Evolutionary conservation across 1,140 invertebrate genomes (phyloP), one percentile per base, ranked within the genome.

Genomic region (Rhynchophorus ferrugineus): DNA sequence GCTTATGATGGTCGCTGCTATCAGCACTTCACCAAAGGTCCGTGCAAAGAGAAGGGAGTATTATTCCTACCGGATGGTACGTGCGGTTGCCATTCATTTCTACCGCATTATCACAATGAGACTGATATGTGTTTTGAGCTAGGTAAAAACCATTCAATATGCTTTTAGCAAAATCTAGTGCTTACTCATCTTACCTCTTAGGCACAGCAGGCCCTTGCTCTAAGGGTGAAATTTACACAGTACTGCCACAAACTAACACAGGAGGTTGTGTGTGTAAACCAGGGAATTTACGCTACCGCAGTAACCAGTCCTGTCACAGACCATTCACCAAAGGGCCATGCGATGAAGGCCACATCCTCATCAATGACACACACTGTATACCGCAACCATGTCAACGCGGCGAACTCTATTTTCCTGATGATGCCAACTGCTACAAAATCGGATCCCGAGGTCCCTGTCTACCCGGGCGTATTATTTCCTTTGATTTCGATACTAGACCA

Each of bases 311-410:
- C 0, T 90, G 87, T 61, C 89, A 89, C 65, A 71, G 85, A 17
- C 71, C 83, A 0, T 85, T 84, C 60, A 89, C 87, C 0, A 73
- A 80, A 46, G 87, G 87, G 0, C 87, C 87, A 0, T 90, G 87
- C 60, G 71, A 68, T 0, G 56, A 64, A 9, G 80, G 80, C 1
- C 71, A 83, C 38, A 85, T 89, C 72, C 70, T 87, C 7, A 60
- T 80, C 3, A 78, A 85, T 56, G 74, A 71, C 5, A 76, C 74
- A 1, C 70, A 63, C 2, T 84, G 82, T 60, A 69, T 78, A 11
- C 69, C 73, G 24, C 75, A 87, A 18, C 84, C 85, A 0, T 90
- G 86, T 59, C 77, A 76, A 36, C 74, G 81, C 8, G 83, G 83
- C 8, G 75, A 82, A 8, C 71, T 90, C 1, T 89, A 87, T 61